Evolutionary conservation across 1,140 invertebrate genomes (phyloP).

Genomic region (Proctacanthus coquilletti): DNA sequence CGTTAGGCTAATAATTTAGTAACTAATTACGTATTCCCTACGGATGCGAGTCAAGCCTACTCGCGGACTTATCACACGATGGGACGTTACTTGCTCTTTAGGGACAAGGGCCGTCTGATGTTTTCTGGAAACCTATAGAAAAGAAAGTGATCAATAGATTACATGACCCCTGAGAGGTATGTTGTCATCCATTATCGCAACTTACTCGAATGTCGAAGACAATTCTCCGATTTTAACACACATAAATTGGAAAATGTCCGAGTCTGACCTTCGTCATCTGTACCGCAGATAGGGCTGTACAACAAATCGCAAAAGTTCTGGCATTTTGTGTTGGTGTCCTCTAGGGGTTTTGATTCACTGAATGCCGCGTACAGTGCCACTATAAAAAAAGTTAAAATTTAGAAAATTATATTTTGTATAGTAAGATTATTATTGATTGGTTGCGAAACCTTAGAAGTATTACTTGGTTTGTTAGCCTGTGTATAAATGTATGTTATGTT

Average conservation of each 20-base stretch:
- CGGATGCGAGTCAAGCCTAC: too few species aligned
- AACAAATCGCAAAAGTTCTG: slow-evolving; percentile 20
- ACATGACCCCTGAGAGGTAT: background rate
- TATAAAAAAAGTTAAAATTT: slow-evolving; percentile 14
- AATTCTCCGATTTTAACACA: slow-evolving; percentile 28
- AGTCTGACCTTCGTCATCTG: slow-evolving; percentile 23
- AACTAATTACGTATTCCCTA: too few species aligned
- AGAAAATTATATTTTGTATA: too few species aligned
- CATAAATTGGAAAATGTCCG: slow-evolving; percentile 24
- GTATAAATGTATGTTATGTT: too few species aligned
- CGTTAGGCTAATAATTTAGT: too few species aligned
- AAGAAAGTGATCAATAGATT: slow-evolving; percentile 1
- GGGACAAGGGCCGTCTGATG: slow-evolving; percentile 25
- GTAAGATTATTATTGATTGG: too few species aligned
- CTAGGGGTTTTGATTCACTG: too few species aligned
- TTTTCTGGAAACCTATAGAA: slow-evolving; percentile 23
- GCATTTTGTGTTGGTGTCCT: slow-evolving; percentile 18
- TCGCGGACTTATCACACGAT: too few species aligned
- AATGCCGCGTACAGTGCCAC: slow-evolving; percentile 21
- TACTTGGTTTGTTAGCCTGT: too few species aligned
- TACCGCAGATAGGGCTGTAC: slow-evolving; percentile 18
- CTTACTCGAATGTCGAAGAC: slow-evolving; percentile 24
- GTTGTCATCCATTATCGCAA: slow-evolving; percentile 4
- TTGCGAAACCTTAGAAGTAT: too few species aligned
- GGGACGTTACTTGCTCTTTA: slow-evolving; percentile 14